Evolutionary conservation across 2,888 invertebrate genomes (phyloP).

Genomic region (Archaeoteleia sp.): DNA sequence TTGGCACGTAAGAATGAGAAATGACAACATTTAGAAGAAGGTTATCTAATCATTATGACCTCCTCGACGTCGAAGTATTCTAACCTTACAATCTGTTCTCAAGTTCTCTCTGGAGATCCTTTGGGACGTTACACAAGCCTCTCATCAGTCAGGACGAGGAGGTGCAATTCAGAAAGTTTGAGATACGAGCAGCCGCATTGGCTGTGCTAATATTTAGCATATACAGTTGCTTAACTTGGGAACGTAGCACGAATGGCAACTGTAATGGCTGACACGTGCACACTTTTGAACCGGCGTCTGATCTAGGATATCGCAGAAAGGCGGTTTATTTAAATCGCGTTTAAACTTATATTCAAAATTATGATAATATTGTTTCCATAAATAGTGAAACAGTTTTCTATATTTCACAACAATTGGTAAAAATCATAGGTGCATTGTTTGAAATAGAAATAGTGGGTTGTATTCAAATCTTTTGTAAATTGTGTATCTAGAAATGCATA

Average conservation of each 20-base stretch:
- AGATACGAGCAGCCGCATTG: constrained; percentile 57
- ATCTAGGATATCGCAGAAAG: too few species aligned
- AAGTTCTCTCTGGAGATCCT: constrained; percentile 8
- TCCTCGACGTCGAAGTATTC: constrained; percentile 19
- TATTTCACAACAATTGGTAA: too few species aligned
- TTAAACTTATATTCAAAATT: too few species aligned
- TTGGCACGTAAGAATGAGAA: constrained; percentile 13
- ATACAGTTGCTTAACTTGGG: constrained; percentile 39
- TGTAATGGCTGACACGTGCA: constrained; percentile 10
- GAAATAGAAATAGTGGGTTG: too few species aligned
- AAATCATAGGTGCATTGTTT: too few species aligned
- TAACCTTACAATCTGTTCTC: constrained; percentile 4
- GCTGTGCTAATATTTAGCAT: constrained; percentile 66
- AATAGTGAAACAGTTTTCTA: not conserved
- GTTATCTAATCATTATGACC: constrained; percentile 30
- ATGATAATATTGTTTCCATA: not conserved
- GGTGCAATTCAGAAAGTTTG: not conserved
- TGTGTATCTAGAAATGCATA: constrained; percentile 25
- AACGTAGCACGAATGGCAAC: constrained; percentile 38
- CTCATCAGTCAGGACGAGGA: constrained; percentile 8
- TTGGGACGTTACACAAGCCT: not conserved
- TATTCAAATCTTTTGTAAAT: not conserved
- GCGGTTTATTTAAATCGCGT: too few species aligned
- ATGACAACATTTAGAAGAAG: constrained; percentile 2
- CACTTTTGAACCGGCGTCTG: too few species aligned